Evolutionary conservation across 2,113 vertebrate genomes (phyloP).

Genomic region (Dipodomys ordii): DNA sequence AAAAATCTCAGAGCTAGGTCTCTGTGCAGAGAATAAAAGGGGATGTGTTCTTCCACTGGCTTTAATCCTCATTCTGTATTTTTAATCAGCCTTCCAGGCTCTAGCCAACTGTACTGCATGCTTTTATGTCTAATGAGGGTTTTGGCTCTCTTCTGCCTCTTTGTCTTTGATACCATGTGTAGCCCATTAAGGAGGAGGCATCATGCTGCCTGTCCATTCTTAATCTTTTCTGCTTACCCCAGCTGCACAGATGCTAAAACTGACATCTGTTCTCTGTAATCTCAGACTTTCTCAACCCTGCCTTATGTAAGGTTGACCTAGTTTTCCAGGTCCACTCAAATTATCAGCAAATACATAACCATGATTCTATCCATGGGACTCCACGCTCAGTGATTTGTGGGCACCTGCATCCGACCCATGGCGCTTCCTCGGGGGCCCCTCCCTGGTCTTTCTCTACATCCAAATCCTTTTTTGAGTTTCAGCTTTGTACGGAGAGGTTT

Average conservation of each 20-base stretch:
- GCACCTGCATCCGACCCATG: neutral
- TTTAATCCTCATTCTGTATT: neutral
- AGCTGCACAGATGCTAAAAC: constrained; percentile 32
- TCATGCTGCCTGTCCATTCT: neutral
- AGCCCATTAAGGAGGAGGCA: neutral
- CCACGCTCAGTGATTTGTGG: neutral
- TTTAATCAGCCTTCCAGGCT: neutral
- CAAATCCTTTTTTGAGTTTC: neutral
- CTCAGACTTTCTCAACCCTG: constrained; percentile 32
- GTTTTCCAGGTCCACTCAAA: constrained; percentile 41
- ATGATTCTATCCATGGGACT: neutral
- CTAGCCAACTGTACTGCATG: neutral
- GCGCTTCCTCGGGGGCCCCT: too few species aligned
- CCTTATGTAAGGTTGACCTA: constrained; percentile 66
- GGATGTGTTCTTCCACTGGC: neutral
- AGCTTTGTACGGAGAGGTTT: neutral
- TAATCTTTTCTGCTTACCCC: constrained; percentile 38
- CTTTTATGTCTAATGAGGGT: neutral
- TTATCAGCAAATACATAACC: neutral
- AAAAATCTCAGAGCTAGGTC: neutral
- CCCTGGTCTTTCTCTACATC: too few species aligned
- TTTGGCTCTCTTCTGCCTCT: neutral
- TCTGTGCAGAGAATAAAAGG: neutral
- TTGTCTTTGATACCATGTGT: neutral
- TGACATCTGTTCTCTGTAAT: constrained; percentile 70